phyloP scores from a whole-genome alignment of 2,888 invertebrate species.

The Toxonevra muliebris region DNA sequence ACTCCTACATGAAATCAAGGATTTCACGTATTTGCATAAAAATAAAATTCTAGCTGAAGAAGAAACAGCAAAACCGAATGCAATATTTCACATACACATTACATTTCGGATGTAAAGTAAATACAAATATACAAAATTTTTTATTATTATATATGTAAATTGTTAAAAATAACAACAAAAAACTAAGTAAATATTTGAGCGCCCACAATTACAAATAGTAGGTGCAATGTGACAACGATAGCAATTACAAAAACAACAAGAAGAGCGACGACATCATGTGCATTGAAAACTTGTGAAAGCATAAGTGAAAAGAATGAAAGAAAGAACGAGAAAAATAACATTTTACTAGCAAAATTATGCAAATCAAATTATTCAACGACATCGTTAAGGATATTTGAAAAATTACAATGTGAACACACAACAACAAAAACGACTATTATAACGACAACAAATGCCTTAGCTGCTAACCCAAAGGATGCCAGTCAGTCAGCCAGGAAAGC shows the following conservation, averaged over 20 bases:
- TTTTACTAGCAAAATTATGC: constrained; percentile 55
- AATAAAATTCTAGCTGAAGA: not conserved
- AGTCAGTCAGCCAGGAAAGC: not conserved
- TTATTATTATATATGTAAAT: not conserved
- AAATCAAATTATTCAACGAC: constrained; percentile 60
- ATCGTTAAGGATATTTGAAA: constrained; percentile 51
- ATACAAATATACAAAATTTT: constrained; percentile 37
- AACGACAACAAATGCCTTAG: constrained; percentile 13
- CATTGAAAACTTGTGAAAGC: not conserved
- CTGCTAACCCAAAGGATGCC: not conserved
- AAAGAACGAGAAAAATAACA: constrained; percentile 20
- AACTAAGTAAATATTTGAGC: not conserved
- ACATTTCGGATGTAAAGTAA: constrained; percentile 21
- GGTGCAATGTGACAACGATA: not conserved
- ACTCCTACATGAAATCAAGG: no score
- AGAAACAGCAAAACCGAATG: not conserved
- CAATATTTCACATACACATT: not conserved
- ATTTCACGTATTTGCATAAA: not conserved
- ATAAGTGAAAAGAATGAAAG: constrained; percentile 5
- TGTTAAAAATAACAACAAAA: not conserved
- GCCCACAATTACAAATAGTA: not conserved
- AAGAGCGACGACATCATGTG: not conserved
- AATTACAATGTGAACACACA: constrained; percentile 34
- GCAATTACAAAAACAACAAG: not conserved
- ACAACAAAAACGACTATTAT: constrained; percentile 31